Percentiles rank a stretch among this genome's conserved stretches.
phyloP scores from a whole-genome alignment of 2,113 vertebrate genomes.

The Calyptomena viridis region DNA sequence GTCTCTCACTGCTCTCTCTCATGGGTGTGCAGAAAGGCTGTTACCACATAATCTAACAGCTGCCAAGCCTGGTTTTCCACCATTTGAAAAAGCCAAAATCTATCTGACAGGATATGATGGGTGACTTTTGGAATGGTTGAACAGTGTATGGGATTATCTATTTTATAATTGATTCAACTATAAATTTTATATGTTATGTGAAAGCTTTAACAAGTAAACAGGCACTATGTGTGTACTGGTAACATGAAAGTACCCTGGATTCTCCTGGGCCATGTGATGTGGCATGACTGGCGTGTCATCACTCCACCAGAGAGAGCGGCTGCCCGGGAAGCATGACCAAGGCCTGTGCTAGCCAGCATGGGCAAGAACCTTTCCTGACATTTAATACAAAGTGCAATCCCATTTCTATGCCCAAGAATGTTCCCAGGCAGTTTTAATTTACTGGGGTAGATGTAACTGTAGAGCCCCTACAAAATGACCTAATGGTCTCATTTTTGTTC shows the following conservation, averaged over 20 bases:
- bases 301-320: background rate
- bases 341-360: background rate
- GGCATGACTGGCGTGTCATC: background rate
- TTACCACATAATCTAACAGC: background rate
- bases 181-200: rapidly evolving
- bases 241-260: background rate
- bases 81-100: background rate
- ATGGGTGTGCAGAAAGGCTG: rapidly evolving
- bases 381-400: background rate
- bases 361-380: background rate
- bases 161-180: background rate
- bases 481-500: background rate
- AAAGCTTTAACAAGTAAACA: background rate
- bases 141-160: background rate
- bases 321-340: background rate
- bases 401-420: background rate
- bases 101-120: background rate
- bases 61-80: background rate
- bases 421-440: background rate
- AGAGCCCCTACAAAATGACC: background rate
- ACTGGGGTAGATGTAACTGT: background rate
- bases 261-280: background rate
- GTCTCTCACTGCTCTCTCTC: background rate
- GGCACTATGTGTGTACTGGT: rapidly evolving
- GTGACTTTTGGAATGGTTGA: background rate